These are phyloP conservation scores for Ochotona curzoniae DNA, from an alignment of 2,113 vertebrate species.

Conservation along the genomic window DNA sequence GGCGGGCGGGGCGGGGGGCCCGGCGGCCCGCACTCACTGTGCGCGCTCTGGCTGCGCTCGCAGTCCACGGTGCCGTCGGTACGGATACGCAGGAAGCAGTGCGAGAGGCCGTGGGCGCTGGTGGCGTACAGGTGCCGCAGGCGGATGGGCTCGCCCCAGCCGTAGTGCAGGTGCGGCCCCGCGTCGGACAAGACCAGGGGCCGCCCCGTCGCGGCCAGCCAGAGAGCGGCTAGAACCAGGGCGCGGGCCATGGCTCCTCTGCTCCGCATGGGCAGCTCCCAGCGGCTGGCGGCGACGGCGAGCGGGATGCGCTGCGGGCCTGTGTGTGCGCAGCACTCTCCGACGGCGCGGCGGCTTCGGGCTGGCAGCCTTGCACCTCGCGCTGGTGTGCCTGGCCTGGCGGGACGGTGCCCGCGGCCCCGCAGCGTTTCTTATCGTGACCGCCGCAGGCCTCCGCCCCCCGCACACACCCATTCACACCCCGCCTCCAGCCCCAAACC, in stretches of 20 bases:
- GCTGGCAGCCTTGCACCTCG: slow-evolving; percentile 89
- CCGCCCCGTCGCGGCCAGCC: slow-evolving; percentile 72
- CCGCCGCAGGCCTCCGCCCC: slow-evolving; percentile 67
- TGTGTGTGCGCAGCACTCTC: neutral
- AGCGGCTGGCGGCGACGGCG: neutral
- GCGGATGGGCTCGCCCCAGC: slow-evolving; percentile 93
- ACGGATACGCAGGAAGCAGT: slow-evolving; percentile 89
- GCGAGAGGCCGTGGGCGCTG: slow-evolving; percentile 87
- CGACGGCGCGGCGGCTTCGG: slow-evolving; percentile 58
- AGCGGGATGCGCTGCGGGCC: neutral
- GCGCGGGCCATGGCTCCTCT: neutral
- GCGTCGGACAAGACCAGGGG: slow-evolving; percentile 86
- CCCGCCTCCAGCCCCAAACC: slow-evolving; percentile 23
- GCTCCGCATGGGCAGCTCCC: neutral
- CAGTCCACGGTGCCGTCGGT: slow-evolving; percentile 91
- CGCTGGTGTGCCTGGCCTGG: slow-evolving; percentile 85
- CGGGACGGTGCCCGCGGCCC: slow-evolving; percentile 85
- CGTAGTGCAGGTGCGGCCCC: slow-evolving; percentile 89
- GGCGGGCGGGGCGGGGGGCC: neutral
- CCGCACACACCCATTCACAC: slow-evolving; percentile 61
- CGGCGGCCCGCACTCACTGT: slow-evolving; percentile 91
- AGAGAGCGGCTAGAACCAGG: slow-evolving; percentile 79
- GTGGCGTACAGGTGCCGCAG: slow-evolving; percentile 92
- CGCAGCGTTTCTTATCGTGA: slow-evolving; percentile 78
- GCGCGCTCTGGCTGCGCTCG: slow-evolving; percentile 85